Evolutionary conservation across 2,113 vertebrate species (phyloP).

Genomic region (Oncorhynchus gorbuscha): DNA sequence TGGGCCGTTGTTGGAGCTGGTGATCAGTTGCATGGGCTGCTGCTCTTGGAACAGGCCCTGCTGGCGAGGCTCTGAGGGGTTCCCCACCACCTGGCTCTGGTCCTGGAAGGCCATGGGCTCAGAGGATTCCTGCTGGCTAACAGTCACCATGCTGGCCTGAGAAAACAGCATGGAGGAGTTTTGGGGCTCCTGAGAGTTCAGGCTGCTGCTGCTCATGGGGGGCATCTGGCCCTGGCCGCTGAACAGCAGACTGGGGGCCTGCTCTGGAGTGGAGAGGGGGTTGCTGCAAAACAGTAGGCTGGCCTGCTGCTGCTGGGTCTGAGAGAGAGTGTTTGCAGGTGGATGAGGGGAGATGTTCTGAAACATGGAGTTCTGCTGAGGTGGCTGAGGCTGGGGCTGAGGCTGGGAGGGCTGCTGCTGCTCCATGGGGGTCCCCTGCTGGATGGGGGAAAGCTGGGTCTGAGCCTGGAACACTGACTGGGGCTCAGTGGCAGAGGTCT

Average conservation of each 20-base stretch:
- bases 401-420: constrained; percentile 84
- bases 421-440: constrained; percentile 82
- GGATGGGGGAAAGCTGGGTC: constrained; percentile 79
- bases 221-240: constrained; percentile 71
- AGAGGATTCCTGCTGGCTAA: constrained; percentile 81
- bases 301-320: constrained; percentile 81
- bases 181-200: constrained; percentile 79
- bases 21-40: constrained; percentile 89
- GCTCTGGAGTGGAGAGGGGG: constrained; percentile 81
- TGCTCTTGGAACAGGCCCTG: constrained; percentile 88
- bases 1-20: constrained; percentile 75
- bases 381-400: constrained; percentile 75
- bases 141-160: constrained; percentile 79
- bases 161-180: constrained; percentile 86
- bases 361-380: constrained; percentile 82
- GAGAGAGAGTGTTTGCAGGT: constrained; percentile 71
- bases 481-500: constrained; percentile 67
- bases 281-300: constrained; percentile 84
- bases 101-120: constrained; percentile 91
- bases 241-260: constrained; percentile 76
- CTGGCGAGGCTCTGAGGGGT: constrained; percentile 79
- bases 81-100: constrained; percentile 79
- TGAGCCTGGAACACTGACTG: constrained; percentile 75
- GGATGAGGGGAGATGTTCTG: constrained; percentile 69
- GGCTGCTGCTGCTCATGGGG: constrained; percentile 72